Evolutionary conservation across 2,888 invertebrate genomes (phyloP).

Genomic region (Netelia inedita): DNA sequence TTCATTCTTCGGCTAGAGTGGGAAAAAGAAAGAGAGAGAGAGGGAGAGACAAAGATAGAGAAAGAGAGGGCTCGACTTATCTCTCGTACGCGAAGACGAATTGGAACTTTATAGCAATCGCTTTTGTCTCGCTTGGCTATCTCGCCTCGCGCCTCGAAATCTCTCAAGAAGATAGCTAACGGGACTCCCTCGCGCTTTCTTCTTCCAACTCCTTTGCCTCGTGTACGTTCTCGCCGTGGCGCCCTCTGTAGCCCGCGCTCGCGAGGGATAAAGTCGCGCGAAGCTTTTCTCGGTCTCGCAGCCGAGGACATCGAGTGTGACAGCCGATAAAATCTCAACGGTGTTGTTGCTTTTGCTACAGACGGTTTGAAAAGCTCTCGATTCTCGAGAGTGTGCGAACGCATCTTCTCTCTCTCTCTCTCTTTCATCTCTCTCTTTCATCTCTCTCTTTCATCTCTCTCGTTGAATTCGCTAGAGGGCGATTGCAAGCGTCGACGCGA

Average conservation of each 20-base stretch:
- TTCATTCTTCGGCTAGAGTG: slow-evolving; percentile 33
- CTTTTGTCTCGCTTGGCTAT: slow-evolving; percentile 71
- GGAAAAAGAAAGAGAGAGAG: background rate
- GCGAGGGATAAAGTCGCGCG: slow-evolving; percentile 76
- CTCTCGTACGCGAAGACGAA: slow-evolving; percentile 66
- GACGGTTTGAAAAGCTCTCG: slow-evolving; percentile 12
- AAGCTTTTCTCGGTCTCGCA: slow-evolving; percentile 58
- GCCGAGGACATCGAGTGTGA: slow-evolving; percentile 60
- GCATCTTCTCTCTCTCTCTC: background rate
- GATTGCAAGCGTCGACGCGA: slow-evolving; percentile 1
- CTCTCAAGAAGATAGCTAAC: slow-evolving; percentile 56
- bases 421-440: too few relatives aligned
- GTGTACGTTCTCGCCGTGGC: slow-evolving; percentile 31
- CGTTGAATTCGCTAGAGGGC: slow-evolving; percentile 11
- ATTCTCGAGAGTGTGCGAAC: background rate
- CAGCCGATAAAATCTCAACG: slow-evolving; percentile 67
- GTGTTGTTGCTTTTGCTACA: slow-evolving; percentile 36
- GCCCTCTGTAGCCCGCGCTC: slow-evolving; percentile 48
- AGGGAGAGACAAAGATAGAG: slow-evolving; percentile 13
- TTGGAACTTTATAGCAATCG: slow-evolving; percentile 65
- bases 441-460: background rate
- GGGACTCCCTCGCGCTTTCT: slow-evolving; percentile 43
- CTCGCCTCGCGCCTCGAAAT: slow-evolving; percentile 52
- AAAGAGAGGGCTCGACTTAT: slow-evolving; percentile 64
- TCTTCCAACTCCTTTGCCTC: slow-evolving; percentile 35